Evolutionary conservation across 2,888 invertebrate genomes (phyloP), one percentile per base, ranked within the genome.

Genomic region (Chrysolina americana): DNA sequence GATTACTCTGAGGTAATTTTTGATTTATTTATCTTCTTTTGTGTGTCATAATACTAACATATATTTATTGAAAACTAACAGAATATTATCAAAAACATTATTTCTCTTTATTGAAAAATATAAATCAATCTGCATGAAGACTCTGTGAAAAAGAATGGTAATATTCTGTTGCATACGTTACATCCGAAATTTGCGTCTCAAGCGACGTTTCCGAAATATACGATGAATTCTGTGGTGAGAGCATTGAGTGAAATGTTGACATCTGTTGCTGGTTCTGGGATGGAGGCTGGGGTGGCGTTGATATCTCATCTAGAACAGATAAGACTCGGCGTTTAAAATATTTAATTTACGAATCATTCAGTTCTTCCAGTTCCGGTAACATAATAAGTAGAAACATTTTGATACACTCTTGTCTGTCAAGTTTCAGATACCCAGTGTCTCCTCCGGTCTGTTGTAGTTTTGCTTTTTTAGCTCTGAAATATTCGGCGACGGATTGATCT

Each of bases 381-480:
- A 69, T 15, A 36, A 41, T 62, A 15, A 59, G 69, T 13, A 69
- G 62, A 13, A 69, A 69, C 41, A 62, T 41, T 59, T 69, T 69
- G 17, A 10, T n/a, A 19, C 17, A 9, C 19, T 50, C 50, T 17
- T 50, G 6, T 19, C 3, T 63, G 64, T 70, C 28, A n/a, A 64
- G 23, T 64, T 19, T 21, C 28, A 13, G 70, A 15, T 28, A 59
- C 21, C 64, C 8, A 64, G 19, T 47, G 50, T 17, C 48, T 21
- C 63, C 50, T 3, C 19, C 50, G 17, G 19, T 53, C 19, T 19
- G 19, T 19, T 19, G 50, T 53, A 19, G 8, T 19, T 53, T 53
- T 53, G 19, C 50, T 53, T 53, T 53, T 11, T 53, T 53, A 3
- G 50, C 19, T 21, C 19, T 19, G 19, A 53, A 53, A 19, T 53